phyloP scores from a whole-genome alignment of 2,113 vertebrate genomes.

The Stegostoma tigrinum region DNA sequence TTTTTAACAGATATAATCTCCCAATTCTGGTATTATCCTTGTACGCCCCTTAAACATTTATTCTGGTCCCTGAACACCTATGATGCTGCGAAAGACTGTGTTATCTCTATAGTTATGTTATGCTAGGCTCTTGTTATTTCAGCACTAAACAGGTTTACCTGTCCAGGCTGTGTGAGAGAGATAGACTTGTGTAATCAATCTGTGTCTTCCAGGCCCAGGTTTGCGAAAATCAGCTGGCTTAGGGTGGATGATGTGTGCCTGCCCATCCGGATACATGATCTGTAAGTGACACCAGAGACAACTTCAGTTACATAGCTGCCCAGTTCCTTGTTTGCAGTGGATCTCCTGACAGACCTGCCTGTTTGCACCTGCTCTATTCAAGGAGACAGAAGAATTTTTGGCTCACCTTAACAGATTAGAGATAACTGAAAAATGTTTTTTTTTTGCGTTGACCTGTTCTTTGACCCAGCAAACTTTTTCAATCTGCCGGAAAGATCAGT shows the following conservation, averaged over 20 bases:
- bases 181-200: conserved; percentile 94
- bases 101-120: too few species aligned
- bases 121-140: background rate
- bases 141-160: conserved; percentile 54
- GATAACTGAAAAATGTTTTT: too few species aligned
- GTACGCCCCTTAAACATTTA: background rate
- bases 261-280: conserved; percentile 92
- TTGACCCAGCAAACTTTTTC: too few species aligned
- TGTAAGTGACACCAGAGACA: conserved; percentile 41
- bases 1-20: background rate
- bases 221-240: conserved; percentile 91
- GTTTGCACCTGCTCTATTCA: background rate
- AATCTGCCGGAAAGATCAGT: too few species aligned
- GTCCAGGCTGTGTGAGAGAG: conserved; percentile 94
- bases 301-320: background rate
- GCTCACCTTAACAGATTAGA: background rate
- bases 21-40: background rate
- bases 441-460: too few species aligned
- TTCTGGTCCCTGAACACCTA: too few species aligned
- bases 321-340: background rate
- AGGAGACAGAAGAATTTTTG: background rate
- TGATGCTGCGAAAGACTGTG: too few species aligned
- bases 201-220: conserved; percentile 78
- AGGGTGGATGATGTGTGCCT: conserved; percentile 89
- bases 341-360: background rate